Evolutionary conservation across 2,888 invertebrate species (phyloP).

Genomic region (Eustalomyia histrio): DNA sequence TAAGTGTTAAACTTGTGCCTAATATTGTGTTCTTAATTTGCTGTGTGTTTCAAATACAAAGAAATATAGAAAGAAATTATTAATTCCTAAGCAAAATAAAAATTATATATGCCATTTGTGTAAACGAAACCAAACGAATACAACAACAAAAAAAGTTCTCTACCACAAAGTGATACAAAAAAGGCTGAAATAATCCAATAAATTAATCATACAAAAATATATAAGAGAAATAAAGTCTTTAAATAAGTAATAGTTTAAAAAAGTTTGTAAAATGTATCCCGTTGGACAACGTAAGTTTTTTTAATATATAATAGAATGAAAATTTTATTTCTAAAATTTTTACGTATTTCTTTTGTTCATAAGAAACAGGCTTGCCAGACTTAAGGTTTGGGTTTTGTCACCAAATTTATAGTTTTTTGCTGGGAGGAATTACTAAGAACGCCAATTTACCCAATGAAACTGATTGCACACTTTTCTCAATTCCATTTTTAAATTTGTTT

Average conservation of each 20-base stretch:
- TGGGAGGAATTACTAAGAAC: too few relatives aligned
- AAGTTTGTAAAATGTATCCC: conserved; percentile 82
- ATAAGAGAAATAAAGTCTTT: conserved; percentile 67
- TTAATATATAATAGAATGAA: conserved; percentile 6
- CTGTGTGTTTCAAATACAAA: conserved; percentile 64
- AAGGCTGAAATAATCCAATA: conserved; percentile 75
- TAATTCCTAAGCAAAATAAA: conserved; percentile 66
- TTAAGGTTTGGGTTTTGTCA: too few relatives aligned
- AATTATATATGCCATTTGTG: conserved; percentile 69
- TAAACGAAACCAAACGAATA: conserved; percentile 75
- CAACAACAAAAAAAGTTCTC: conserved; percentile 68
- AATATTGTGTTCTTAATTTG: conserved; percentile 77
- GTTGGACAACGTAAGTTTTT: conserved; percentile 85
- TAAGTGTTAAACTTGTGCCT: conserved; percentile 74
- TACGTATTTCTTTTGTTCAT: conserved; percentile 24
- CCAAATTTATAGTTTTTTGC: too few relatives aligned
- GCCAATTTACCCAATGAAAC: too few relatives aligned
- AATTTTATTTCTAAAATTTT: not conserved
- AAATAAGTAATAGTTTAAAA: conserved; percentile 41
- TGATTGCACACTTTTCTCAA: too few relatives aligned
- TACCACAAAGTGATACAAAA: conserved; percentile 76
- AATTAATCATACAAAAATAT: conserved; percentile 69
- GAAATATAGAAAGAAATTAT: conserved; percentile 50
- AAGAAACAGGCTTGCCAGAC: too few relatives aligned
- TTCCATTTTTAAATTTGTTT: too few relatives aligned